Base-by-base conservation (phyloP, 2,888 invertebrate genomes). In the Archips xylosteana region DNA sequence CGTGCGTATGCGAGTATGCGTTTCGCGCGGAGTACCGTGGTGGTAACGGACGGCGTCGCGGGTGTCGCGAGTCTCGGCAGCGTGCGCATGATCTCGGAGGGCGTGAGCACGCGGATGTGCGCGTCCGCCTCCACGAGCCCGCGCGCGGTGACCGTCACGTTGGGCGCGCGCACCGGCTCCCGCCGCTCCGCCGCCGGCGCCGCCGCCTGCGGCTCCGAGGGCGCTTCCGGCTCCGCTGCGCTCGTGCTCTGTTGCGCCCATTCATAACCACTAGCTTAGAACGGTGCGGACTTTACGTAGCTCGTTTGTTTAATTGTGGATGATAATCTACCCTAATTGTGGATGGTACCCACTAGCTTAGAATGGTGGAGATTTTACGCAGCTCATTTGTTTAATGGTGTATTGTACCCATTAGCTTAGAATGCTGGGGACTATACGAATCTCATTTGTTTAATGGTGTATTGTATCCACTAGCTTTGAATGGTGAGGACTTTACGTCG, bases 31-130 rank as follows among this genome's bases (percentile, higher is more conserved):
- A 77, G 68, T 70, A 76, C 61, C 82, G 81, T 81, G 80, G 81
- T 77, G 95, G 95, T 96, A 96, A 96, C 96, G 93, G 49, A 34
- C 79, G 83, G 82, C 81, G 84, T 78, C 74, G 75, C 81, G 79
- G 81, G 78, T 82, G 81, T 81, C 80, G 96, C 96, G 93, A 97
- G 96, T 92, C 97, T 97, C 91, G 97, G 97, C 95, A 97, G 96
- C 90, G 97, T 97, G 96, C 97, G 96, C 97, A 97, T 97, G 93
- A 97, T 97, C 96, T 97, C 97, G 85, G 97, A 97, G 87, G 97
- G 97, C 87, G 97, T 97, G 92, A 97, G 96, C 94, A 97, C 97
- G 92, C 97, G 96, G 93, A 97, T 97, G 95, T 97, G 97, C 94
- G 97, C 97, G 95, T 97, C 97, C 82, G 94, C 93, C 91, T 93